Base-by-base conservation (phyloP, 2,888 invertebrate species). In the Luperina testacea region DNA sequence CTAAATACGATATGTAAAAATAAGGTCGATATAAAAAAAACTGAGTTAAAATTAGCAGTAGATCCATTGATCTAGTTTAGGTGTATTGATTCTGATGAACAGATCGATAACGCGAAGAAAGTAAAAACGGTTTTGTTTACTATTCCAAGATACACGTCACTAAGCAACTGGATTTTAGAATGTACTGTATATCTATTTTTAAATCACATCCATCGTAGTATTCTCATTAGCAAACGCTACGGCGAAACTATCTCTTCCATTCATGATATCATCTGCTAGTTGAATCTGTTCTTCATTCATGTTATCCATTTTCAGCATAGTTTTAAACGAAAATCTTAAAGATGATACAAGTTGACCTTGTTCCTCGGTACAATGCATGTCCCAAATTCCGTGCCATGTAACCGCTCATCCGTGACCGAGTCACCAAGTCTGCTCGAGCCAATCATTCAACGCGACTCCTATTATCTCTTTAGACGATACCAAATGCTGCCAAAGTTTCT, bases 381-480 rank as follows among this genome's bases (percentile, higher is more conserved):
- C 79, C 90, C 72, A 80, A 88, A 89, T 89, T 83, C 87, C 77
- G 68, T 64, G 79, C 70, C 75, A 70, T 73, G 74, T 73, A 74
- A 82, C 82, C 45, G 75, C 78, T 79, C 69, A 83, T 65, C 69
- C 59, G 72, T 83, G 75, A 78, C 87, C 87, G 59, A 83, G 87
- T 87, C 84, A 83, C 63, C 72, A 72, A 74, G 81, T 79, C 79
- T 80, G 75, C 77, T 78, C 70, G 79, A 84, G 75, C 77, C 80
- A 80, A 84, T 85, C 85, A 80, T 76, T 90, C 78, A 84, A 75
- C 81, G 72, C 78, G 79, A 81, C 83, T 78, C 59, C 72, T 45
- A 42, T 75, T 83, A 81, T 88, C 48, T 84, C 51, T 74, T 72
- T 74, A 20, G 68, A 77, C 61, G n/a, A 59, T 77, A 75, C 63